Evolutionary conservation across 53 echinoderm and acorn worm genomes (phyloP), one percentile per base, ranked within the genome.

Genomic region (Holothuria leucospilota): DNA sequence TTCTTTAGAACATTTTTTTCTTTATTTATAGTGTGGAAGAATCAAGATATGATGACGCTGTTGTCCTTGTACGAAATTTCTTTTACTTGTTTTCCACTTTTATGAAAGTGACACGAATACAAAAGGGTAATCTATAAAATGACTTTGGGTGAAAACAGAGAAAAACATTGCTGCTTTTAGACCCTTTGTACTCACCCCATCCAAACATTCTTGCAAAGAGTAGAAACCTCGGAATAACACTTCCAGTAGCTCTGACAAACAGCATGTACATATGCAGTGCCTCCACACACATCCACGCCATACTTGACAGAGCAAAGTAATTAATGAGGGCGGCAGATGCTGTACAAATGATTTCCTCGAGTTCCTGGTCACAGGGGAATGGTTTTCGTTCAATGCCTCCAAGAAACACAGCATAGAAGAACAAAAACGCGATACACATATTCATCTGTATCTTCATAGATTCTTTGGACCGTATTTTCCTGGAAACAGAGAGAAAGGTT

Each of bases 261-360:
- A 80, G 38, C 80, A 80, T 80, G 24, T 80, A 80, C 80, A 80
- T 80, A 30, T 80, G 80, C 8, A 80, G 62, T 13, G 80, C 80
- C 62, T 80, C 80, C 56, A 80, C 80, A 28, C 80, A 80, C 80
- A 80, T 80, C 80, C 80, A 80, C 21, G 80, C 80, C 80, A 80
- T 80, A 10, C 59, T 60, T 8, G 60, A 80, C 15, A 80, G 8
- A 11, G 80, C 80, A 34, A 80, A 80, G 80, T 80, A 80, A 61
- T 30, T 24, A 13, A 80, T 80, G 80, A 80, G 80, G 38, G 80
- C 80, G 16, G 80, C 80, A 60, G 61, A 80, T 15, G 18, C 59
- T 2, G 80, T 80, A 38, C 80, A 80, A 18, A 80, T 51, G 1
- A 59, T 80, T 16, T 80, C 80, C 56, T 80, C 80, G 29, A 80